A percentile compares a stretch with the other conserved stretches of the same genome.
Evolutionary conservation across 2,797 vertebrate genomes (phyloP).

Genomic region (Chromis chromis): DNA sequence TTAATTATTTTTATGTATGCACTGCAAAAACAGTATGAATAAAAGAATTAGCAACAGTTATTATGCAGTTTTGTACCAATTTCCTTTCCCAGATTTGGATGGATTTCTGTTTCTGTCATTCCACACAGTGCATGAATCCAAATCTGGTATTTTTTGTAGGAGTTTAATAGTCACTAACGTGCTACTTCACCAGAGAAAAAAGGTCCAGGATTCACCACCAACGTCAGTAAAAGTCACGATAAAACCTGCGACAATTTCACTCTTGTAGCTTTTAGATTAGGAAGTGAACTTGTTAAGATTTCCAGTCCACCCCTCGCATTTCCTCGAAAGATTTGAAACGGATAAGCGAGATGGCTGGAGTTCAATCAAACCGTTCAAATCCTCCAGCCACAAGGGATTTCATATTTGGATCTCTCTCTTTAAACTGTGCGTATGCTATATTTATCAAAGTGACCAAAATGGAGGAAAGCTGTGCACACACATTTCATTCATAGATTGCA

Average conservation of each 20-base stretch:
- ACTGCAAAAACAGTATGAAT: too few relatives aligned
- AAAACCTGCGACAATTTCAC: too few relatives aligned
- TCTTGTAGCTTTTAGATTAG: slow-evolving; percentile 4
- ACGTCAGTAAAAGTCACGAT: too few relatives aligned
- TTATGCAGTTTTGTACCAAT: too few relatives aligned
- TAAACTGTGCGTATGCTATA: slow-evolving; percentile 32
- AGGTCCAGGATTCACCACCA: too few relatives aligned
- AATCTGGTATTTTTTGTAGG: too few relatives aligned
- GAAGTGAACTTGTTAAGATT: slow-evolving; percentile 44
- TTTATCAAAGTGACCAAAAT: slow-evolving; percentile 53
- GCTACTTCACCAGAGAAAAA: too few relatives aligned
- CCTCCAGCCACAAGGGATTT: slow-evolving; percentile 42
- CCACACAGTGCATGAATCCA: neutral
- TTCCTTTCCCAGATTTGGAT: too few relatives aligned
- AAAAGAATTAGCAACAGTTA: too few relatives aligned
- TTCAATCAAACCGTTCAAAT: slow-evolving; percentile 46
- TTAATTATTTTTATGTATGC: too few relatives aligned
- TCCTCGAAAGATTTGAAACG: slow-evolving; percentile 52
- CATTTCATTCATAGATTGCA: slow-evolving; percentile 51
- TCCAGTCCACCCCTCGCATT: slow-evolving; percentile 48
- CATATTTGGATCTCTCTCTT: slow-evolving; percentile 48
- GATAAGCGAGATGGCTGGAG: slow-evolving; percentile 55
- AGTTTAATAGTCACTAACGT: too few relatives aligned
- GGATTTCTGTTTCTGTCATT: neutral
- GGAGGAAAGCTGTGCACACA: slow-evolving; percentile 55